phyloP scores from a whole-genome alignment of 2,888 invertebrate genomes.

The Drosophila neotestacea region DNA sequence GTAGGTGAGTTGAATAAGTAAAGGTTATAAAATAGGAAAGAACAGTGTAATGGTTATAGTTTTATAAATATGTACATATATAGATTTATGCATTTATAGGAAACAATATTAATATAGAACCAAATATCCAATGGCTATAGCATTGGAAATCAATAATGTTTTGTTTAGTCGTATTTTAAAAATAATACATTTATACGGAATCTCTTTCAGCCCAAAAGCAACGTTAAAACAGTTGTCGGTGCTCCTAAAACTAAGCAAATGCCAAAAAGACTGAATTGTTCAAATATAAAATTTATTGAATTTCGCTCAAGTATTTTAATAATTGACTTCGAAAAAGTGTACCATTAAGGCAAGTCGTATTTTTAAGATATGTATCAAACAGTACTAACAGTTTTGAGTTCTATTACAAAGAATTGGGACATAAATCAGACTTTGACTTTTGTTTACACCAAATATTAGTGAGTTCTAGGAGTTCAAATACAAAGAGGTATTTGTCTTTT shows the following conservation, averaged over 20 bases:
- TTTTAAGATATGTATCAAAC: too few species aligned
- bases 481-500: background rate
- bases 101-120: background rate
- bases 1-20: background rate
- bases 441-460: slow-evolving; percentile 1
- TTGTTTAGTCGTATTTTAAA: background rate
- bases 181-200: too few species aligned
- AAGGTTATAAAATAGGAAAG: background rate
- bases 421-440: background rate
- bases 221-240: too few species aligned
- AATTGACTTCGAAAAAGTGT: too few species aligned
- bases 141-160: background rate
- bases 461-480: background rate
- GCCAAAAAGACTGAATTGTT: too few species aligned
- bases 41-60: background rate
- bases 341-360: too few species aligned
- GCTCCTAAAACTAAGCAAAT: too few species aligned
- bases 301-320: too few species aligned
- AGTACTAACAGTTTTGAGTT: background rate
- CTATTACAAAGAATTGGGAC: background rate
- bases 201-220: too few species aligned
- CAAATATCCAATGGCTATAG: background rate
- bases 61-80: background rate
- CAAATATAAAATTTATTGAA: too few species aligned
- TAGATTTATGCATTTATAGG: background rate